Evolutionary conservation across 2,797 vertebrate species (phyloP), one percentile per base, ranked within the genome.

Genomic region (Phrynocephalus guinanensis): DNA sequence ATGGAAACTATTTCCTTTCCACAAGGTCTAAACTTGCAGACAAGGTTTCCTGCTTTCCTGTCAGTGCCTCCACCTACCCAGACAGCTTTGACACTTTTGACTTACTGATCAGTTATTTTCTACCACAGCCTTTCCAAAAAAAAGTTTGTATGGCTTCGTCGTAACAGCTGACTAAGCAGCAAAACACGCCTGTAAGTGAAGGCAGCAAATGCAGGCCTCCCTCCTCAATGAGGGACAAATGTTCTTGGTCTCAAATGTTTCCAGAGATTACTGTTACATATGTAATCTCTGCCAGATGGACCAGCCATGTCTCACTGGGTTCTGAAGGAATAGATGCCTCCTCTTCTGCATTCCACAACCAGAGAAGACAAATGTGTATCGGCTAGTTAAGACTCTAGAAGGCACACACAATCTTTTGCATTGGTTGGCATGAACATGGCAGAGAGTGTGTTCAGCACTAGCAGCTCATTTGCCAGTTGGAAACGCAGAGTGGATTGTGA

Each of bases 121-220:
- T 96, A 95, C 95, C 95, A 93, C 95, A 93, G 93, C 95, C 96
- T 95, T 94, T 93, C 95, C 94, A 95, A 96, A 95, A 96, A 95
- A 93, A 96, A 94, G 88, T 93, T 93, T 93, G 93, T 60, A 5
- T 88, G 92, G 91, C 50, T 63, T 63, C 15, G 11, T 92, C 56
- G 76, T 95, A 94, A 91, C 92, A 97, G 97, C 97, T 98, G 97
- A 98, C 95, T 97, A 97, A 97, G 97, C 97, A 96, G 75, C 6
- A 82, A 95, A 93, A 87, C 89, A 79, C 90, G 48, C 83, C 67
- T 83, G 73, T 0, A 7, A 92, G 88, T 0, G 15, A 89, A 81
- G 91, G 89, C 92, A 91, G 91, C 80, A 90, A 91, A 87, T 83
- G 93, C 52, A 33, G 84, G 85, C 83, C 26, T 60, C 82, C 86